phyloP scores from a whole-genome alignment of 2,797 vertebrate species.

The Xenops minutus region DNA sequence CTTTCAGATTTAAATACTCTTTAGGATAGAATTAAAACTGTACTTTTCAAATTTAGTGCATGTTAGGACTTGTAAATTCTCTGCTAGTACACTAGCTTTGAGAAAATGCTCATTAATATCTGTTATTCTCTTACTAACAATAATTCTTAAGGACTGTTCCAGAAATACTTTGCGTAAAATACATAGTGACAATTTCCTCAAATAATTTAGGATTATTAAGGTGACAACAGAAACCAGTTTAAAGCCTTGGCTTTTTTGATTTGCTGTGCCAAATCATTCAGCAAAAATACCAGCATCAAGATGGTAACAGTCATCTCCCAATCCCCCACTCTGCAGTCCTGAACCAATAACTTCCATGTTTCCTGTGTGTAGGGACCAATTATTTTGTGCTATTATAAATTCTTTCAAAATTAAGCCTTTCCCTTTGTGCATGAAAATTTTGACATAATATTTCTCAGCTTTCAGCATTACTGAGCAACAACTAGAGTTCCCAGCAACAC shows the following conservation, averaged over 20 bases:
- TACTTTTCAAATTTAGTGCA: slow-evolving; percentile 23
- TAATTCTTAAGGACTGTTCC: background rate
- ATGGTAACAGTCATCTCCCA: background rate
- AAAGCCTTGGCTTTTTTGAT: background rate
- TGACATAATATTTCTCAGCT: background rate
- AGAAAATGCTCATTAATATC: slow-evolving; percentile 23
- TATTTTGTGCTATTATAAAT: background rate
- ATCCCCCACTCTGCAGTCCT: background rate
- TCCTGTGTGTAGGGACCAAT: background rate
- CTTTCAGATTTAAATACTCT: slow-evolving; percentile 36
- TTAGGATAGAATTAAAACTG: slow-evolving; percentile 5
- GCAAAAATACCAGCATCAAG: background rate
- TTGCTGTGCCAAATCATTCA: background rate
- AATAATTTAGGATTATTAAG: background rate
- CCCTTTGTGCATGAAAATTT: background rate
- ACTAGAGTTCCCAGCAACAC: background rate
- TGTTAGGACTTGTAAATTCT: slow-evolving; percentile 3
- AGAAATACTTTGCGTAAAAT: background rate
- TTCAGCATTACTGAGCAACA: background rate
- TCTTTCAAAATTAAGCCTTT: background rate
- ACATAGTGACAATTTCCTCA: background rate
- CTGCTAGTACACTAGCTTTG: background rate
- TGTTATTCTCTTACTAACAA: background rate
- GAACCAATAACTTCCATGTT: background rate
- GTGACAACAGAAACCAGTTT: background rate